Conservation (phyloP, 2,888 invertebrate species). For the Operophtera brumata region DNA sequence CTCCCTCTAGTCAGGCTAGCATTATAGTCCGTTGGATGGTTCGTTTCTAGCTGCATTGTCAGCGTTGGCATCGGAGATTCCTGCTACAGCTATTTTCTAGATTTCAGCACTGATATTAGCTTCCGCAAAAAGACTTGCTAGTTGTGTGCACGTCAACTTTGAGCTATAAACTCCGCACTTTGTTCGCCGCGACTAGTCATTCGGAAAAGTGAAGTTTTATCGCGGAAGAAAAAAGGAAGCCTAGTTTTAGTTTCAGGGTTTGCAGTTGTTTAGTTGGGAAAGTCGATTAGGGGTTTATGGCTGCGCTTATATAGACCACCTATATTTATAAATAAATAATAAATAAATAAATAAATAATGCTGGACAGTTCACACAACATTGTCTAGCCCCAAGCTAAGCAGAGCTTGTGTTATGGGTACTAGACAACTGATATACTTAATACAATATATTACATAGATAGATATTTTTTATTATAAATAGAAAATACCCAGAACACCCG, state of each 20-base stretch:
- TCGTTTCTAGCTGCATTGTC: not conserved
- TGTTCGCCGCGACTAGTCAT: conserved; percentile 1
- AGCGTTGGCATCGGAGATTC: not conserved
- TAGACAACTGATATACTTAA: too few species aligned
- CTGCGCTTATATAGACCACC: too few species aligned
- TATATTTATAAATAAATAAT: too few species aligned
- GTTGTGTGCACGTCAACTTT: not conserved
- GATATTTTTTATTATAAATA: too few species aligned
- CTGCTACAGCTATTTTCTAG: too few species aligned
- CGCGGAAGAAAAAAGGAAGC: not conserved
- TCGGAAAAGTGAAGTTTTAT: conserved; percentile 6
- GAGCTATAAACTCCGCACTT: not conserved
- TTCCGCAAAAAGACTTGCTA: not conserved
- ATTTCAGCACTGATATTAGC: not conserved
- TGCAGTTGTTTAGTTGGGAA: not conserved
- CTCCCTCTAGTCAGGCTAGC: not conserved
- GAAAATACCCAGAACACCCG: too few species aligned
- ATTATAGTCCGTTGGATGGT: not conserved
- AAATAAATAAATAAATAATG: too few species aligned
- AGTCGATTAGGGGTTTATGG: too few species aligned
- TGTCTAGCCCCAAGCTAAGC: too few species aligned
- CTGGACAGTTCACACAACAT: too few species aligned
- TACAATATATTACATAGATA: too few species aligned
- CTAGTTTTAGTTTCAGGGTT: not conserved
- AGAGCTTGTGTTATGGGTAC: too few species aligned